A percentile compares a stretch with the other conserved stretches of the same genome.
phyloP scores from a whole-genome alignment of 2,888 invertebrate genomes.

The Coelinius sp. region DNA sequence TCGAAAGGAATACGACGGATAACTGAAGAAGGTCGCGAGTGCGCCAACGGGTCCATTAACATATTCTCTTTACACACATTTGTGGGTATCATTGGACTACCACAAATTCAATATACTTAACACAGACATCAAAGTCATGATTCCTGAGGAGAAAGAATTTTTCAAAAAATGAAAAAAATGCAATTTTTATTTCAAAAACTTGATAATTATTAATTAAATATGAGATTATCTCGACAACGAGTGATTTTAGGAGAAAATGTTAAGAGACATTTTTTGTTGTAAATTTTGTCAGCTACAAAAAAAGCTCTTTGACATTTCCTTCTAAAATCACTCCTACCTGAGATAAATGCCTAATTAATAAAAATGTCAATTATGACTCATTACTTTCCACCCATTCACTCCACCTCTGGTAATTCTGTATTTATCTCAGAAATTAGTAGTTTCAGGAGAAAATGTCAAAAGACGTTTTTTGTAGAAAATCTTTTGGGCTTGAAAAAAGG shows the following conservation, averaged over 20 bases:
- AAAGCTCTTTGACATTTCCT: neutral
- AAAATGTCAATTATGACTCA: neutral
- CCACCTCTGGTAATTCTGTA: too few relatives aligned
- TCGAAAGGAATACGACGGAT: slow-evolving; percentile 15
- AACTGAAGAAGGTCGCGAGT: slow-evolving; percentile 30
- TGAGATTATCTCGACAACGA: neutral
- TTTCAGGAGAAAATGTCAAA: too few relatives aligned
- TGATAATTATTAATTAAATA: neutral
- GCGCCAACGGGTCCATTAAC: slow-evolving; percentile 21
- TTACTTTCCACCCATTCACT: neutral
- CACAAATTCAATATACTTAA: neutral
- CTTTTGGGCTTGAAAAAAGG: too few relatives aligned
- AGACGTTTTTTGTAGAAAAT: too few relatives aligned
- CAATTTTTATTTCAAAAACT: too few relatives aligned
- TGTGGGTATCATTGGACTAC: neutral
- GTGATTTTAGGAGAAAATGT: neutral
- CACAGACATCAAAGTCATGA: neutral
- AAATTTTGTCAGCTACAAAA: neutral
- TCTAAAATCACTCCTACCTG: too few relatives aligned
- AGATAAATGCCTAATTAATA: too few relatives aligned
- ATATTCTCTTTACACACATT: slow-evolving; percentile 25
- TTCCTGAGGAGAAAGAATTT: too few relatives aligned
- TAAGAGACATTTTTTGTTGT: neutral
- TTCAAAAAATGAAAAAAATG: too few relatives aligned
- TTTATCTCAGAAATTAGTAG: too few relatives aligned